These are phyloP conservation scores for Myotis pilosus DNA, from an alignment of 2,797 vertebrate genomes.

Conservation along the genomic window DNA sequence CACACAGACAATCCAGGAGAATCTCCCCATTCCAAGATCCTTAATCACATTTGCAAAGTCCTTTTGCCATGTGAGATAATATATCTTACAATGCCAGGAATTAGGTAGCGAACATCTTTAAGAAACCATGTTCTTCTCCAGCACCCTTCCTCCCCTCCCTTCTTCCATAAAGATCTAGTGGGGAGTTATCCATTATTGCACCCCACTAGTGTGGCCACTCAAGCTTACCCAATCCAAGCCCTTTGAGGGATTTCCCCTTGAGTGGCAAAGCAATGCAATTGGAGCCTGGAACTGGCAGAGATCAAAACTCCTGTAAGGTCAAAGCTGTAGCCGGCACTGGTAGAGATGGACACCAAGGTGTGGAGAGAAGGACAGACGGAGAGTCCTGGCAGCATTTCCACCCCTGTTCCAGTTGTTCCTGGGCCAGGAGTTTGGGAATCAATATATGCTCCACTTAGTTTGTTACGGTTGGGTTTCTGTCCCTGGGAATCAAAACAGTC, in stretches of 20 bases:
- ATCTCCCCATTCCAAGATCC: not conserved
- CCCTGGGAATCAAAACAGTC: not conserved
- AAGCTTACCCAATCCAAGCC: rapidly evolving
- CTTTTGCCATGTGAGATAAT: not conserved
- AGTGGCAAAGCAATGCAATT: too few species aligned
- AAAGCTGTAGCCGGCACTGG: not conserved
- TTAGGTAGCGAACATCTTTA: not conserved
- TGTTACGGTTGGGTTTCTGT: not conserved
- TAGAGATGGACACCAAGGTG: not conserved
- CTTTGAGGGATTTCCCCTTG: not conserved
- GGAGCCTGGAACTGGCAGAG: not conserved
- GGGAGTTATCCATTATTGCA: not conserved
- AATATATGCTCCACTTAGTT: not conserved
- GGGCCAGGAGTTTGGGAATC: not conserved
- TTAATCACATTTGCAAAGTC: not conserved
- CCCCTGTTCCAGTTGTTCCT: not conserved
- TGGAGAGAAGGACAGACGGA: not conserved
- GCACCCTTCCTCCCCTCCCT: not conserved
- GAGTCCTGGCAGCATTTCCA: not conserved
- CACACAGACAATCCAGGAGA: not conserved
- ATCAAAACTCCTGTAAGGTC: not conserved
- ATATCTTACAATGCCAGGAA: not conserved
- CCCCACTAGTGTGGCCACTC: too few species aligned
- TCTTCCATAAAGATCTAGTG: not conserved
- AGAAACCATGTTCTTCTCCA: not conserved